Conservation (phyloP, 2,888 invertebrate genomes). For the Pyrochroa serraticornis region DNA sequence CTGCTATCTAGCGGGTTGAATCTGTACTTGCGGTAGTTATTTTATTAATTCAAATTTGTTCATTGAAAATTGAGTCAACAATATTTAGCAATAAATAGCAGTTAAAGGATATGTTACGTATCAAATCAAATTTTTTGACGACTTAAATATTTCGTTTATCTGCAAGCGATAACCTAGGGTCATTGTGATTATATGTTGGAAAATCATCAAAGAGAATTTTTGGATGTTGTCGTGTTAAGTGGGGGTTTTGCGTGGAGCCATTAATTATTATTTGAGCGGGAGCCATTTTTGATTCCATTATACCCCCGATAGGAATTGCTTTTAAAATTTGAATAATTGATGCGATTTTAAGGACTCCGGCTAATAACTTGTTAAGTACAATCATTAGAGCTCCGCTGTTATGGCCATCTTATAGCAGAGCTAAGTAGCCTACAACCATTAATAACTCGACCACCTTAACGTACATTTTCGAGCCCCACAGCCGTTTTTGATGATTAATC, state of each 20-base stretch:
- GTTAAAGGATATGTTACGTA: no score
- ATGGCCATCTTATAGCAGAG: constrained; percentile 25
- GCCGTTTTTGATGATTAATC: neutral
- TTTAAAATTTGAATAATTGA: constrained; percentile 52
- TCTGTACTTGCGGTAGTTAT: no score
- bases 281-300: constrained; percentile 43
- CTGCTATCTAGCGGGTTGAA: no score
- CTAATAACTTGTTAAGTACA: constrained; percentile 45
- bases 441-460: constrained; percentile 6
- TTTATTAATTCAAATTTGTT: no score
- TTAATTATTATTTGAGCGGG: constrained; percentile 28
- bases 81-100: no score
- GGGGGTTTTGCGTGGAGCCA: constrained; percentile 11
- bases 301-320: constrained; percentile 47
- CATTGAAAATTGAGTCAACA: no score
- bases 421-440: constrained; percentile 19
- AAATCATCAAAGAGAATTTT: no score
- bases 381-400: constrained; percentile 30
- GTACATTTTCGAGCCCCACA: neutral
- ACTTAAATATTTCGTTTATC: no score
- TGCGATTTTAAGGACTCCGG: constrained; percentile 46
- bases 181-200: no score
- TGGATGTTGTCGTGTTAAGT: no score
- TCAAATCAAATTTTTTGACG: no score
- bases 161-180: no score